These are phyloP conservation scores for Ptilorrhoa leucosticta DNA, from an alignment of 2,113 vertebrate species.

Conservation along the genomic window DNA sequence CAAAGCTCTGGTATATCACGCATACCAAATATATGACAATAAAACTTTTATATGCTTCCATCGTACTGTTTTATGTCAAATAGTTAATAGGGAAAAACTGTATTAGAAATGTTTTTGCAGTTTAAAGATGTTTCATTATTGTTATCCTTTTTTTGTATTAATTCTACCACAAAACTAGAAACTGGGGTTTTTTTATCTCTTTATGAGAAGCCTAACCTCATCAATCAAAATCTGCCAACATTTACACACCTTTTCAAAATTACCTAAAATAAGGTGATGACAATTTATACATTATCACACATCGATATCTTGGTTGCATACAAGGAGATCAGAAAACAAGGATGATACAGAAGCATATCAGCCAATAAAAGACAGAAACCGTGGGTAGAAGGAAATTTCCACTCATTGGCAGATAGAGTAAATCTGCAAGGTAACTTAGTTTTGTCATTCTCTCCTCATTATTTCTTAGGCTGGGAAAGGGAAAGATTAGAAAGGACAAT, in stretches of 20 bases:
- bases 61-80: conserved; percentile 9
- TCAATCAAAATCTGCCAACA: background rate
- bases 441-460: background rate
- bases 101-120: background rate
- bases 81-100: conserved; percentile 1
- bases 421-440: background rate
- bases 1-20: background rate
- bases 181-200: background rate
- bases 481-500: background rate
- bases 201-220: background rate
- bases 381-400: background rate
- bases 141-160: background rate
- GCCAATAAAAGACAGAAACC: background rate
- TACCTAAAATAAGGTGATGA: background rate
- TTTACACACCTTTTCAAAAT: background rate
- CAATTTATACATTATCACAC: background rate
- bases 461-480: background rate
- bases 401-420: background rate
- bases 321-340: background rate
- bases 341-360: background rate
- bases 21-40: background rate
- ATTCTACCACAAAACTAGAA: background rate
- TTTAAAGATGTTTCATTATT: background rate
- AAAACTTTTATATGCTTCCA: conserved; percentile 33
- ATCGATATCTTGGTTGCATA: background rate